phyloP scores from a whole-genome alignment of 2,113 vertebrate species.

The Chlamydotis undulata region DNA sequence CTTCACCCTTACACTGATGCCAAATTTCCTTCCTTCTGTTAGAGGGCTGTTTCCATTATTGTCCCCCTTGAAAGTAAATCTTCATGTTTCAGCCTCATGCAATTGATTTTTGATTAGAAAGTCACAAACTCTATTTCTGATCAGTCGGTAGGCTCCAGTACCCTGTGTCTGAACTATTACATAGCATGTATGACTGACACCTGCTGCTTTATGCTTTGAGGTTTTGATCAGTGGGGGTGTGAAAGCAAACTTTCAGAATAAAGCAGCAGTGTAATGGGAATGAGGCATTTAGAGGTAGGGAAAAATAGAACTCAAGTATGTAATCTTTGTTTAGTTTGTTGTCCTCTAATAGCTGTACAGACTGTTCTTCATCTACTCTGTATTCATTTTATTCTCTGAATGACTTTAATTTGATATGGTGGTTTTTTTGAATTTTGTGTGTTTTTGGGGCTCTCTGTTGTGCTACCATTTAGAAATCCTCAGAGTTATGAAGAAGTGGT shows the following conservation, averaged over 20 bases:
- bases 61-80: background rate
- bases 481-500: background rate
- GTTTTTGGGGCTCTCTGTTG: background rate
- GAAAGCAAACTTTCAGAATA: background rate
- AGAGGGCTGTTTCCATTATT: background rate
- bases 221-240: background rate
- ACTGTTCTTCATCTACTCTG: background rate
- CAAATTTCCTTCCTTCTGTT: background rate
- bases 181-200: background rate
- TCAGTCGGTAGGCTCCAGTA: background rate
- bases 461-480: background rate
- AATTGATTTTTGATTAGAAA: background rate
- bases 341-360: background rate
- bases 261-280: background rate
- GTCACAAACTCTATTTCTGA: background rate
- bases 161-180: background rate
- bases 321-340: background rate
- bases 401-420: background rate
- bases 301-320: fast-evolving
- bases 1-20: background rate
- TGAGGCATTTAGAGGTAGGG: background rate
- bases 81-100: background rate
- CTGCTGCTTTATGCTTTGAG: background rate
- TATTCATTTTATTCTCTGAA: background rate
- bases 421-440: background rate